Conservation (phyloP, 2,888 invertebrate species). For the Metalampra italica region DNA sequence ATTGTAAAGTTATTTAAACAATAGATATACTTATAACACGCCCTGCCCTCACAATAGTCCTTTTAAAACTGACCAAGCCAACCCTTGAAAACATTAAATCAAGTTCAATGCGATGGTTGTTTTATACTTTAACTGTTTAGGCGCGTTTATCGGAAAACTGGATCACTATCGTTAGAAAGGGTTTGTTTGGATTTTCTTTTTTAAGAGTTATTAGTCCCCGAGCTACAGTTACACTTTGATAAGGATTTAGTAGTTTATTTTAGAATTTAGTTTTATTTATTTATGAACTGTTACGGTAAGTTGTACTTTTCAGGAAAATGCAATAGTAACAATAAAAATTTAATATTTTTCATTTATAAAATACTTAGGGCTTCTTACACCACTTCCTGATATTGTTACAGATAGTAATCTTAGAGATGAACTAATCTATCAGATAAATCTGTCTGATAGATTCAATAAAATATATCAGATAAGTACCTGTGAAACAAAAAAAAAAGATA, state of each 20-base stretch:
- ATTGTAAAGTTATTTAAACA: slow-evolving; percentile 64
- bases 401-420: too few relatives aligned
- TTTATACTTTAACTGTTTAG: slow-evolving; percentile 46
- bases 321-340: too few relatives aligned
- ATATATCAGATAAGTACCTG: too few relatives aligned
- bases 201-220: slow-evolving; percentile 67
- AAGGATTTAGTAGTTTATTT: slow-evolving; percentile 25
- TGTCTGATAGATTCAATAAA: too few relatives aligned
- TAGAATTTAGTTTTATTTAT: background rate
- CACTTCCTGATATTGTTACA: too few relatives aligned
- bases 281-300: background rate
- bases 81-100: slow-evolving; percentile 61
- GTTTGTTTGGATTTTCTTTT: slow-evolving; percentile 55
- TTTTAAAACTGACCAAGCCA: slow-evolving; percentile 49
- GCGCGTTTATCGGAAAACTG: slow-evolving; percentile 53
- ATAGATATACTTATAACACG: slow-evolving; percentile 28
- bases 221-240: slow-evolving; percentile 49
- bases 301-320: background rate
- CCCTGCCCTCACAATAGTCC: slow-evolving; percentile 21
- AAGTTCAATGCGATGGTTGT: slow-evolving; percentile 37
- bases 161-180: slow-evolving; percentile 49
- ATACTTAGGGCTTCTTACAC: too few relatives aligned
- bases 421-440: too few relatives aligned
- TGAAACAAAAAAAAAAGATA: too few relatives aligned
- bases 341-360: too few relatives aligned